phyloP scores from a whole-genome alignment of 2,888 invertebrate species.

The Poecilobothrus nobilitatus region DNA sequence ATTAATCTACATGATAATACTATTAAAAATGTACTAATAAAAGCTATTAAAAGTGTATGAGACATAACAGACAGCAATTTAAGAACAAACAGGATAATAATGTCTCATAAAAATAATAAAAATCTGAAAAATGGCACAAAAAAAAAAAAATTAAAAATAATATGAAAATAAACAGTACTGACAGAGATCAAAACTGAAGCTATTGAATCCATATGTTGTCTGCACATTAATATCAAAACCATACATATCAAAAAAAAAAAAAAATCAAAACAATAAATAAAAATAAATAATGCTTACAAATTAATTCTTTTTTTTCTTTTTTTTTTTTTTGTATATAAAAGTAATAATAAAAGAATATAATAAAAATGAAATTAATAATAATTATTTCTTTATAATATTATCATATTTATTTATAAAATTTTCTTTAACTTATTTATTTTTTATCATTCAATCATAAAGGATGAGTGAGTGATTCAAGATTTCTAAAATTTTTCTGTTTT shows the following conservation, averaged over 20 bases:
- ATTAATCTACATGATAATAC: too few relatives aligned
- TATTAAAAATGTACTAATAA: too few relatives aligned
- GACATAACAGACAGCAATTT: background rate
- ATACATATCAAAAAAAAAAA: background rate
- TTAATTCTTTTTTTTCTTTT: background rate
- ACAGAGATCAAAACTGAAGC: too few relatives aligned
- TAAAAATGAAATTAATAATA: constrained; percentile 8
- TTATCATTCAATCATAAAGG: too few relatives aligned
- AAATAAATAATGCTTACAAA: background rate
- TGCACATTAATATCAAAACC: background rate
- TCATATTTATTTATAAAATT: too few relatives aligned
- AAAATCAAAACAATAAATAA: background rate
- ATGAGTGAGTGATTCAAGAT: too few relatives aligned
- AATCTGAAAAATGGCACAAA: background rate
- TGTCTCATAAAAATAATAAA: background rate
- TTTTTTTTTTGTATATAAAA: background rate
- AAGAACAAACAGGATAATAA: too few relatives aligned
- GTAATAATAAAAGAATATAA: background rate
- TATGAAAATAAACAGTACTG: too few relatives aligned
- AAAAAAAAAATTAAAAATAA: background rate
- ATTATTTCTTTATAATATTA: background rate
- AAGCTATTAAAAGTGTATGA: too few relatives aligned
- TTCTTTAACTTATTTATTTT: too few relatives aligned
- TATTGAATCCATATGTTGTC: background rate
- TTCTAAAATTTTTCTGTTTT: too few relatives aligned